Conservation (phyloP, 2,888 invertebrate genomes). For the Rhyacophila evoluta region DNA sequence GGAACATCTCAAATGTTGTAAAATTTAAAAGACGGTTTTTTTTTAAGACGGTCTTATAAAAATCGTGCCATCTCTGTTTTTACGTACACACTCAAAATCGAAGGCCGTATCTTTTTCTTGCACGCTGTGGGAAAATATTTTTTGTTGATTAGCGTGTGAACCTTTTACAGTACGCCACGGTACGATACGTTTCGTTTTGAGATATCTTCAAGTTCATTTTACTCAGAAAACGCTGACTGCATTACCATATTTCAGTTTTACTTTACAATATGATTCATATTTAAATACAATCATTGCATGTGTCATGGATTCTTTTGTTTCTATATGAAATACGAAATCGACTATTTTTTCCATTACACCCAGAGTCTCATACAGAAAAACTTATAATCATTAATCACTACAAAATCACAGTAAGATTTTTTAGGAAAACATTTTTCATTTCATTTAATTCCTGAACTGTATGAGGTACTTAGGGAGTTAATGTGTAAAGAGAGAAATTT, state of each 20-base stretch:
- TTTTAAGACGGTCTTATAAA: no score
- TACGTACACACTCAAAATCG: neutral
- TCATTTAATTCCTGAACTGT: no score
- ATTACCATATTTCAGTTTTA: neutral
- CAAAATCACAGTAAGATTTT: no score
- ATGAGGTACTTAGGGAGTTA: no score
- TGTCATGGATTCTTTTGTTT: neutral
- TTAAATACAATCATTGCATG: neutral
- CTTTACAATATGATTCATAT: neutral
- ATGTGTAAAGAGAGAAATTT: no score
- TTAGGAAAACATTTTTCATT: no score
- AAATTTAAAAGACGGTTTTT: neutral
- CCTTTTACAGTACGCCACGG: slow-evolving; percentile 41
- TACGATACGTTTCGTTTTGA: slow-evolving; percentile 44
- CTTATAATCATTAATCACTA: no score
- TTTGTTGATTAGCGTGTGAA: slow-evolving; percentile 47
- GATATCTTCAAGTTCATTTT: neutral
- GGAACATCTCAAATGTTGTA: slow-evolving; percentile 28
- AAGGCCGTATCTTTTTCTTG: neutral
- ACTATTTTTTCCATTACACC: neutral
- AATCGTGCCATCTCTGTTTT: slow-evolving; percentile 15
- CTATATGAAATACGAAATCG: neutral
- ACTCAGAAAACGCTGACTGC: neutral
- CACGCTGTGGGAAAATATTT: slow-evolving; percentile 43
- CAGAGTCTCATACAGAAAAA: no score